Percentiles rank a stretch among this genome's conserved stretches.
Conservation (phyloP, 2,797 vertebrate species). For the Pampus argenteus region DNA sequence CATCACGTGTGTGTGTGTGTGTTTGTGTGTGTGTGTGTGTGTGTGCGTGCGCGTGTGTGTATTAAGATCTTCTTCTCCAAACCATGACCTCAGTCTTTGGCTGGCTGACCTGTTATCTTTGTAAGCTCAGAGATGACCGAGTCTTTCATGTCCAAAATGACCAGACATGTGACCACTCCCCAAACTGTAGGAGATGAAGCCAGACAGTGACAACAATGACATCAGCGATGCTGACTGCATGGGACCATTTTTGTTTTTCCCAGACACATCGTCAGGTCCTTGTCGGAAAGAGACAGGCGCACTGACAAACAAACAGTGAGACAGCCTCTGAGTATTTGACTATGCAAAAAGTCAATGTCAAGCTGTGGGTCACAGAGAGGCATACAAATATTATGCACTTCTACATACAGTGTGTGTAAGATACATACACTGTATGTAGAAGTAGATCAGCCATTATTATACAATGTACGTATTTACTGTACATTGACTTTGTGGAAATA, state of each 20-base stretch:
- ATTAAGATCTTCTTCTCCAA: conserved; percentile 17
- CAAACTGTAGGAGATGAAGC: conserved; percentile 13
- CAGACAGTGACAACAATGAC: conserved; percentile 27
- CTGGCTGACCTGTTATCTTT: conserved; percentile 42
- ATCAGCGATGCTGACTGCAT: conserved; percentile 32
- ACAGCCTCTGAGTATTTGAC: conserved; percentile 16
- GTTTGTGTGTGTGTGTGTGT: too few species aligned
- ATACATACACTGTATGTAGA: not conserved
- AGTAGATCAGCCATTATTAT: not conserved
- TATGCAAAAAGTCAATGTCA: conserved; percentile 46
- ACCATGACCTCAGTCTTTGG: conserved; percentile 47
- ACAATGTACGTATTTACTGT: too few species aligned
- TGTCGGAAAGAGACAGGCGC: not conserved
- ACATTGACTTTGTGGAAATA: too few species aligned
- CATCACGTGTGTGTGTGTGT: not conserved
- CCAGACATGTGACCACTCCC: conserved; percentile 31
- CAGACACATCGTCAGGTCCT: conserved; percentile 18
- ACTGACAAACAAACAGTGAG: conserved; percentile 11
- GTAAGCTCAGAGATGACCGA: conserved; percentile 24
- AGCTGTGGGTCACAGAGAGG: conserved; percentile 38
- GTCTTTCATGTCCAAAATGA: conserved; percentile 34
- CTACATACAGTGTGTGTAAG: too few species aligned
- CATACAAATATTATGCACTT: conserved; percentile 12
- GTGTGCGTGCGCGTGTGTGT: conserved; percentile 1
- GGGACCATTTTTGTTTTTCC: conserved; percentile 11